Base-by-base conservation (phyloP, 2,797 vertebrate genomes). In the Cuniculus paca region DNA sequence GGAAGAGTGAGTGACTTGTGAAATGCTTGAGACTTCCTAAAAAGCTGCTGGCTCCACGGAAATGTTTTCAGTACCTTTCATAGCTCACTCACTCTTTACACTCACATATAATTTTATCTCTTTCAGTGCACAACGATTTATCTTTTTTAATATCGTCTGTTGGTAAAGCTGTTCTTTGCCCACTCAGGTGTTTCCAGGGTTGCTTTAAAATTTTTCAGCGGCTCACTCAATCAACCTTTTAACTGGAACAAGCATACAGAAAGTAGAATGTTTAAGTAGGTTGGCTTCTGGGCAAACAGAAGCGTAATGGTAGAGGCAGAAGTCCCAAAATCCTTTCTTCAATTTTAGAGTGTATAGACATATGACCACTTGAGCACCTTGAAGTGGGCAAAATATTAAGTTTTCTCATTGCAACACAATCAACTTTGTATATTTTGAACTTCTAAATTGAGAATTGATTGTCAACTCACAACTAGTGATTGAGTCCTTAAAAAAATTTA, bases 81-180 rank as follows among this genome's bases (percentile, higher is more conserved):
- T 0, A 28, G 88, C 90, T 60, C 70, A 65, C 96, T 92, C 95
- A 97, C 93, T 91, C 56, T 96, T 60, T 84, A 60, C 45, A 91
- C 89, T 90, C 82, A 95, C 95, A 50, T 95, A 70, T 86, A 87
- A 90, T 65, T 97, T 97, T 96, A 50, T 97, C 95, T 97, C 82
- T 93, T 75, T 95, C 80, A 7, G n/a, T 72, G 34, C 81, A 31
- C 85, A 1, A 0, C 91, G 95, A 81, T 96, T 96, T 79, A 86
- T 79, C 61, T 92, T 92, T 95, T 97, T 50, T 91, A 97, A 90
- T 65, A 97, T 84, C 56, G 58, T 82, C 95, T 94, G 74, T 97
- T 80, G 94, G 88, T 91, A 96, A 96, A 95, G 68, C 91, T 74
- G 36, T 50, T 36, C 78, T 97, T 77, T 82, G 94, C 80, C 92